Evolutionary conservation across 2,797 vertebrate genomes (phyloP), one percentile per base, ranked within the genome.

Genomic region (Coregonus suidteri): DNA sequence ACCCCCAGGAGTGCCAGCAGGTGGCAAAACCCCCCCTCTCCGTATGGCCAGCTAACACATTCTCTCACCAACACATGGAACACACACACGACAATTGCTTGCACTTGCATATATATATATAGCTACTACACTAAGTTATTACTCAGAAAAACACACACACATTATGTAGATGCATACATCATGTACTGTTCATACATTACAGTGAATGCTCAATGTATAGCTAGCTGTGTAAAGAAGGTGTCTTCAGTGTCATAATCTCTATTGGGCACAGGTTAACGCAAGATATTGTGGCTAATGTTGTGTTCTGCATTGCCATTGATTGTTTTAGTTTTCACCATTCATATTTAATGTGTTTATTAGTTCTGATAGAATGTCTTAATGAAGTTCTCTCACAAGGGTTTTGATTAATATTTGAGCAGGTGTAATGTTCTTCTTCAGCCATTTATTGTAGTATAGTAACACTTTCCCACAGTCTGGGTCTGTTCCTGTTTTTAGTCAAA

Each of bases 1-100:
- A 47, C 81, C n/a, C 87, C 75, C 85, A 81, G 77, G 81, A 88
- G 90, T 79, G 77, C 79, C 75, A 86, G 85, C 91, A 92, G 89
- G 90, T 90, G 90, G 87, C 74, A 80, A 1, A n/a, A 37, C 16
- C 41, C n/a, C 25, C 20, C 51, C 37, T 16, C 20, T 71, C 35
- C 20, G 47, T 31, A 37, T 76, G 34, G 11, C 41, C 56, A 6
- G 16, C 11, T 51, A 37, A 74, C 52, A 73, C 35, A 25, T 69
- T 14, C 80, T 79, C 77, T 30, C 76, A 78, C 30, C 67, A 47
- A 73, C 37, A 35, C 9, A n/a, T n/a, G 52, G 72, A 47, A 47
- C 9, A 11, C 41, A 47, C 41, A 13, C 41, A 47, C 41, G 79
- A 67, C 47, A 53, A 72, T 6, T 59, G 15, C 54, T 7, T 18